phyloP scores from a whole-genome alignment of 2,113 vertebrate genomes.

The Cinclus mexicanus region DNA sequence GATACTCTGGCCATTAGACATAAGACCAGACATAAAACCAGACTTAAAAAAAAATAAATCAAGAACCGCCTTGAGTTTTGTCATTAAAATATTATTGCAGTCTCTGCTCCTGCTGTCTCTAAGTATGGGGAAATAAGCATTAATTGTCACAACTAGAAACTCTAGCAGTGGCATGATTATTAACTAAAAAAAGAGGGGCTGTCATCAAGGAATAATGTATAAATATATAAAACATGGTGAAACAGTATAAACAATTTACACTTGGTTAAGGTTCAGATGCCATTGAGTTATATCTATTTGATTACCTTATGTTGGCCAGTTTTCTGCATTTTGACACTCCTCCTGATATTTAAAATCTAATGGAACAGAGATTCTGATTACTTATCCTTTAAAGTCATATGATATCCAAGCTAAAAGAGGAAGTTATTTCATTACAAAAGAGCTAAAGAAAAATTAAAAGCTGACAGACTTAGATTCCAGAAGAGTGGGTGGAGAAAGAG shows the following conservation, averaged over 20 bases:
- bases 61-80: background rate
- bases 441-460: constrained; percentile 12
- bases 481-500: background rate
- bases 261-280: background rate
- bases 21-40: background rate
- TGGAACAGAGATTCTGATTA: background rate
- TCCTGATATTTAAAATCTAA: background rate
- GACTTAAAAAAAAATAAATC: background rate
- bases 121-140: background rate
- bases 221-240: background rate
- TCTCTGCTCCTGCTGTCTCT: background rate
- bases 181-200: background rate
- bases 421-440: background rate
- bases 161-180: background rate
- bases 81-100: background rate
- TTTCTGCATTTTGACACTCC: background rate
- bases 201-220: background rate
- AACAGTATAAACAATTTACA: background rate
- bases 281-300: background rate
- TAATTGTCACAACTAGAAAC: background rate
- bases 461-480: background rate
- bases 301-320: background rate
- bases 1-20: background rate
- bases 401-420: background rate
- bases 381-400: background rate